A percentile compares a stretch with the other conserved stretches of the same genome.
Evolutionary conservation across 2,888 invertebrate genomes (phyloP).

Genomic region (Lymantria monacha): DNA sequence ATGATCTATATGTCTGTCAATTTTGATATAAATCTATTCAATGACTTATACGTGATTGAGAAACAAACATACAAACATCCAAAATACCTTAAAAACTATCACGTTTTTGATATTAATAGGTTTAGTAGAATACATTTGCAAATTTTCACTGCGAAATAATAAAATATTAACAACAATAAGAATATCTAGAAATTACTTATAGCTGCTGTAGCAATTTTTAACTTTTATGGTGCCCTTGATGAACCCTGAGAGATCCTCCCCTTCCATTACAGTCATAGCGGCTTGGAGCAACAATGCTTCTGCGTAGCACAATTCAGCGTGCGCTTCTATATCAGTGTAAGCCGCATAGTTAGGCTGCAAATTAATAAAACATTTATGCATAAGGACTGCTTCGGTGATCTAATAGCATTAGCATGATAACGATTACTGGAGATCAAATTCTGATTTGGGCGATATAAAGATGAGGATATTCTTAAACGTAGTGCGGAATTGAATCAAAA

Average conservation of each 20-base stretch:
- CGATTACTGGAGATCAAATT: no score
- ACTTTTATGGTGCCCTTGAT: slow-evolving; percentile 97
- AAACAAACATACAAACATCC: no score
- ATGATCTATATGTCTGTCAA: no score
- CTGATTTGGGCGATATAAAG: no score
- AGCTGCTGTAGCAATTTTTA: slow-evolving; percentile 93
- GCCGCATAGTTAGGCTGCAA: slow-evolving; percentile 87
- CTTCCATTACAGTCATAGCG: slow-evolving; percentile 95
- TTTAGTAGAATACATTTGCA: not conserved
- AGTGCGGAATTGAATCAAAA: no score
- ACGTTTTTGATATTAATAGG: no score
- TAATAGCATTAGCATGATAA: not conserved
- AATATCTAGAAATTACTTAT: slow-evolving; percentile 86
- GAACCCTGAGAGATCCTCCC: slow-evolving; percentile 95
- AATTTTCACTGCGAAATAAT: no score
- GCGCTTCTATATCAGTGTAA: slow-evolving; percentile 91
- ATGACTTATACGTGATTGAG: no score
- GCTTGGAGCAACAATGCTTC: slow-evolving; percentile 94
- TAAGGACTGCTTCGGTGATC: not conserved
- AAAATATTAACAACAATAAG: no score
- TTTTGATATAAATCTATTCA: no score
- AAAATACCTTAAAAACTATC: no score
- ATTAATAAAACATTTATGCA: not conserved
- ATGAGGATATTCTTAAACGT: no score
- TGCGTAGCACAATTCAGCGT: slow-evolving; percentile 97